Percentiles rank a stretch among this genome's conserved stretches.
These are phyloP conservation scores for Lingula anatina DNA, from an alignment of 2,888 invertebrate species.

Conservation along the genomic window DNA sequence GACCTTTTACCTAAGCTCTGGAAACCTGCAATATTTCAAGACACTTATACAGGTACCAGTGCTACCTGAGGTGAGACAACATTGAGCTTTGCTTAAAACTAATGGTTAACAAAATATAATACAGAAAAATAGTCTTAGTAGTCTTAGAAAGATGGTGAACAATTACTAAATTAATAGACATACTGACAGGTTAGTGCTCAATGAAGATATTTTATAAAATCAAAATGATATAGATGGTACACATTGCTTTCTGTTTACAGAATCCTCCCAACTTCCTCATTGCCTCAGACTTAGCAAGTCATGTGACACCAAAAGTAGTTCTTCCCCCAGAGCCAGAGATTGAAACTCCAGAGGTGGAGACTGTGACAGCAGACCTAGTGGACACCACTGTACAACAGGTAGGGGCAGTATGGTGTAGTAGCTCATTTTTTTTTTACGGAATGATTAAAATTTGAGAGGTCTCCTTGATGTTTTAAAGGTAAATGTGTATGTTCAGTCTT, in stretches of 20 bases:
- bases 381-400: too few species aligned
- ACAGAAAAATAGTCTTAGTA: too few species aligned
- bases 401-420: too few species aligned
- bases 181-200: too few species aligned
- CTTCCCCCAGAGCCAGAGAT: slow-evolving; percentile 53
- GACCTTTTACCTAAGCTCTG: slow-evolving; percentile 86
- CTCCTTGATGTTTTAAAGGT: too few species aligned
- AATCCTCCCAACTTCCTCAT: slow-evolving; percentile 88
- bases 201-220: too few species aligned
- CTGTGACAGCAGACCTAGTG: background rate
- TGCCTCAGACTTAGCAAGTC: slow-evolving; percentile 86
- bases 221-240: too few species aligned
- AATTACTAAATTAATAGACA: too few species aligned
- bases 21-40: slow-evolving; percentile 94
- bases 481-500: too few species aligned
- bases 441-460: too few species aligned
- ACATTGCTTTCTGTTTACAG: slow-evolving; percentile 20
- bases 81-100: background rate
- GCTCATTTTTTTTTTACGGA: too few species aligned
- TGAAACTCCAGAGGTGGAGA: slow-evolving; percentile 20
- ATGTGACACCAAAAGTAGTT: slow-evolving; percentile 90
- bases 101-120: background rate
- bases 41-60: slow-evolving; percentile 89
- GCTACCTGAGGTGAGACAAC: slow-evolving; percentile 71
- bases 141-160: too few species aligned